A percentile compares a stretch with the other conserved stretches of the same genome.
These are phyloP conservation scores for Mus spretus DNA, from an alignment of 2,797 vertebrate genomes.

Conservation along the genomic window DNA sequence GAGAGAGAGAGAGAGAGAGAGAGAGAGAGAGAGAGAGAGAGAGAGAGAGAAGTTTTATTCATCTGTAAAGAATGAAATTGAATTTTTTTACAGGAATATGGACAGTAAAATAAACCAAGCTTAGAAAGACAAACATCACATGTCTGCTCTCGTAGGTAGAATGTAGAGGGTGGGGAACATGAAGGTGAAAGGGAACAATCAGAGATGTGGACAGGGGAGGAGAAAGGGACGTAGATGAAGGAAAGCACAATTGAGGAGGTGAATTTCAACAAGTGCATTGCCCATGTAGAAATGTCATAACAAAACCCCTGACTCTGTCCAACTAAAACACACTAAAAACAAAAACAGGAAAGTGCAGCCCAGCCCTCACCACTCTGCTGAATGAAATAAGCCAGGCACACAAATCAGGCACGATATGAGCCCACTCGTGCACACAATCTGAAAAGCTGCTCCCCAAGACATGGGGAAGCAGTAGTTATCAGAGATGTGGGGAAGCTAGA, in stretches of 20 bases:
- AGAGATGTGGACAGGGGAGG: not conserved
- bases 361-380: not conserved
- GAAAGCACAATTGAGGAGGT: not conserved
- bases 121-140: not conserved
- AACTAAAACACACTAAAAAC: not conserved
- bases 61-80: not conserved
- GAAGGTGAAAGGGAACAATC: not conserved
- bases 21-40: not conserved
- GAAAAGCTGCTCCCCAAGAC: not conserved
- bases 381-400: not conserved
- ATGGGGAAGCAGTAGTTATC: not conserved
- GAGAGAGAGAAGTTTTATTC: not conserved
- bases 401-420: not conserved
- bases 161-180: not conserved
- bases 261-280: not conserved
- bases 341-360: not conserved
- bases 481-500: not conserved
- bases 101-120: not conserved
- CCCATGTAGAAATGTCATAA: not conserved
- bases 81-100: not conserved
- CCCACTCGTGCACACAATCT: not conserved
- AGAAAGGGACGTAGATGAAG: not conserved
- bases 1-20: not conserved
- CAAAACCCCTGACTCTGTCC: not conserved
- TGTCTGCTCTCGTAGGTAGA: not conserved